These are phyloP conservation scores for Epinephelus coioides DNA, from an alignment of 2,797 vertebrate genomes.

Conservation along the genomic window DNA sequence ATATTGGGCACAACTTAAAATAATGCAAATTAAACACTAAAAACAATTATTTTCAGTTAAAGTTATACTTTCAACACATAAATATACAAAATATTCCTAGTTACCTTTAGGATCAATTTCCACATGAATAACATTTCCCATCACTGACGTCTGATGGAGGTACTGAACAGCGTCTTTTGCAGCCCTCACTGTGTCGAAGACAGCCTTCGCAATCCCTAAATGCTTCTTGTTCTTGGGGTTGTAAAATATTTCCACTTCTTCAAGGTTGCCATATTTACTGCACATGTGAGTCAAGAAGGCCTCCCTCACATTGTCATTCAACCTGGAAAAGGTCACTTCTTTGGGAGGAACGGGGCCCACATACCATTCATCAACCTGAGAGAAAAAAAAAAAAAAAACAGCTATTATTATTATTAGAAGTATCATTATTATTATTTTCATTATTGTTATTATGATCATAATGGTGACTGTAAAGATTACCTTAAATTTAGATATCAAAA, in stretches of 20 bases:
- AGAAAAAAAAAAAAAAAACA: background rate
- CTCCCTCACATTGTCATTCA: constrained; percentile 96
- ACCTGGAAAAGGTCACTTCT: constrained; percentile 96
- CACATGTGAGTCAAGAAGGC: constrained; percentile 95
- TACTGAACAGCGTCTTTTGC: constrained; percentile 92
- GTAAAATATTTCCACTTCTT: constrained; percentile 96
- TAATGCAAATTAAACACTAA: too few species aligned
- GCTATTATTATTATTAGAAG: background rate
- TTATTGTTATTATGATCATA: background rate
- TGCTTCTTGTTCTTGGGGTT: constrained; percentile 97
- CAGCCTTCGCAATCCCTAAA: constrained; percentile 94
- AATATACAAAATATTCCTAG: background rate
- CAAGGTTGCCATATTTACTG: constrained; percentile 92
- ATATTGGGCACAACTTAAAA: too few species aligned
- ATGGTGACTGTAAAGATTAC: constrained; percentile 52
- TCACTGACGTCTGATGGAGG: constrained; percentile 95
- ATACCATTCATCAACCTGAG: constrained; percentile 95
- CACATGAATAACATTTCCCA: constrained; percentile 98
- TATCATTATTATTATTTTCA: background rate
- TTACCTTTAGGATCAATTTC: constrained; percentile 97
- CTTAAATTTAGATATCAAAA: constrained; percentile 94
- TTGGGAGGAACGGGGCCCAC: constrained; percentile 95
- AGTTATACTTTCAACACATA: background rate
- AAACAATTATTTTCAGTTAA: background rate
- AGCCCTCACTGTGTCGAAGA: constrained; percentile 93